phyloP scores from a whole-genome alignment of 1,140 invertebrate species.

The Centruroides vittatus region DNA sequence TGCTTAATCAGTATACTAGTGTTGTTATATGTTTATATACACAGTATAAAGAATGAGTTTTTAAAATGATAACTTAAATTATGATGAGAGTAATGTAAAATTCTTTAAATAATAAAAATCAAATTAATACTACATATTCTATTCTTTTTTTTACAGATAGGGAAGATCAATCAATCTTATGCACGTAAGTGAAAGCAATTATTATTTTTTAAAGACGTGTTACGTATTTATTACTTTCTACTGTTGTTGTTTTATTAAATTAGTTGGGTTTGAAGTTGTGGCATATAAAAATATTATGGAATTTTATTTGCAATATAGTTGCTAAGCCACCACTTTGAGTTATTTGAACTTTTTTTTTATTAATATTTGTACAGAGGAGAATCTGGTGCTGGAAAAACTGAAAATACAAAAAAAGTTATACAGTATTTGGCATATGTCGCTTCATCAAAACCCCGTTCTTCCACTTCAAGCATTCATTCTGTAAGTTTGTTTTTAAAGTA shows the following conservation, averaged over 20 bases:
- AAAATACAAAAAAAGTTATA: conserved; percentile 99
- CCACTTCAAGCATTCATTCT: conserved; percentile 46
- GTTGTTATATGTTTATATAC: too few relatives aligned
- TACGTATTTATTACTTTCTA: too few relatives aligned
- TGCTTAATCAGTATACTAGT: too few relatives aligned
- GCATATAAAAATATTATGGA: neutral
- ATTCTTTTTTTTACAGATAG: conserved; percentile 54
- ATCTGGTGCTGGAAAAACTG: conserved; percentile 99
- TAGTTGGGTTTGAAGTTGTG: neutral
- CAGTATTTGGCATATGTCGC: conserved; percentile 98
- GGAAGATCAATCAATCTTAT: conserved; percentile 98
- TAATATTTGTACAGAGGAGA: conserved; percentile 49
- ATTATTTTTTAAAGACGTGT: neutral
- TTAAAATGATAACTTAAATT: too few relatives aligned
- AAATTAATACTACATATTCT: conserved; percentile 1
- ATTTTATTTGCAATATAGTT: neutral
- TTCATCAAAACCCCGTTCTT: conserved; percentile 65
- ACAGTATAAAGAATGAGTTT: too few relatives aligned
- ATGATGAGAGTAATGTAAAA: too few relatives aligned
- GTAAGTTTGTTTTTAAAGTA: conserved; percentile 42
- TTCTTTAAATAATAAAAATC: too few relatives aligned
- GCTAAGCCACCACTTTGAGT: neutral
- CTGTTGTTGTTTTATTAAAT: neutral
- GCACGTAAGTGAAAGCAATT: conserved; percentile 48
- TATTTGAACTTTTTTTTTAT: neutral